Conservation (phyloP, 2,888 invertebrate genomes). For the Quadroppia sp. region DNA sequence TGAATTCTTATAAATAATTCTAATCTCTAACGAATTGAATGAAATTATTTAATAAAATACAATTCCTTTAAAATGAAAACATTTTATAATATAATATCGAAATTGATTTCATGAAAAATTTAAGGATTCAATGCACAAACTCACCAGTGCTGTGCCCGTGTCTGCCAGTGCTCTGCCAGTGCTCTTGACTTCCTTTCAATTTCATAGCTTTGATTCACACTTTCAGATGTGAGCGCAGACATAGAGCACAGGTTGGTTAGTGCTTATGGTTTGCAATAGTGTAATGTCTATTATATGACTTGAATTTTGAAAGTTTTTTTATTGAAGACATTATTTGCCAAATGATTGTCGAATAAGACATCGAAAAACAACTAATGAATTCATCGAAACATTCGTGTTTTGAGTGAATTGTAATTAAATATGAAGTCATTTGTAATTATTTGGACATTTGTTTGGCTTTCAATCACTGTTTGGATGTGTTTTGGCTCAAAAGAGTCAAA, state of each 20-base stretch:
- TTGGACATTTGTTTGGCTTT: not conserved
- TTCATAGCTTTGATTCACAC: not conserved
- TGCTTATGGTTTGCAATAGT: not conserved
- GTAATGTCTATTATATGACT: slow-evolving; percentile 1
- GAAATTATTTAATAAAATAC: too few species aligned
- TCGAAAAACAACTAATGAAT: not conserved
- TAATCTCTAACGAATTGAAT: too few species aligned
- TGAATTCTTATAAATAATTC: too few species aligned
- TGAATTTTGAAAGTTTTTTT: not conserved
- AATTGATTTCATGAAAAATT: not conserved
- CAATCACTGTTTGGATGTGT: not conserved
- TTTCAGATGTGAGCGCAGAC: not conserved
- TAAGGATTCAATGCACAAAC: slow-evolving; percentile 5
- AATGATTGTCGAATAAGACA: too few species aligned
- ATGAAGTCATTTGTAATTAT: not conserved
- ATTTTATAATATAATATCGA: not conserved
- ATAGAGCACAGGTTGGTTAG: not conserved
- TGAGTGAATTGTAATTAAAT: not conserved
- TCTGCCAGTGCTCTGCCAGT: too few species aligned
- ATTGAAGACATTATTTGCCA: too few species aligned
- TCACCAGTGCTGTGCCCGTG: not conserved
- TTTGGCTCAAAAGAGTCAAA: not conserved
- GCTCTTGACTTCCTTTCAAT: not conserved
- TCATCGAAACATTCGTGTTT: too few species aligned
- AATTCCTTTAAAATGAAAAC: too few species aligned